Percentiles rank a stretch among this genome's conserved stretches.
phyloP scores from a whole-genome alignment of 2,797 vertebrate genomes.

The Lepidocolaptes lacrymiger region DNA sequence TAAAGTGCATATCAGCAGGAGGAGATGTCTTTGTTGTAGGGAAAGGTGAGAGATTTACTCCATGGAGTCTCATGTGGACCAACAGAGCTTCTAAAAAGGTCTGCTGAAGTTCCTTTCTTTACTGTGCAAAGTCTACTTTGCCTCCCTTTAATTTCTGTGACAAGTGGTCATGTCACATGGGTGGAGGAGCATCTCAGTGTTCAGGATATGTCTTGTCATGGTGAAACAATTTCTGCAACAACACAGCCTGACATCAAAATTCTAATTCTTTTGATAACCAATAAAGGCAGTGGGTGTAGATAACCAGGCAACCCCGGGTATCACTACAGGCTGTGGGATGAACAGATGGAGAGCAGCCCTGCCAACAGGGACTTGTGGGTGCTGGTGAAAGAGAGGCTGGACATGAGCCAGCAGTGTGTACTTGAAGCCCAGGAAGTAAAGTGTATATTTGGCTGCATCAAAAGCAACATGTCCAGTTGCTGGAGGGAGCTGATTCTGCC shows the following conservation, averaged over 20 bases:
- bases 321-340: not conserved
- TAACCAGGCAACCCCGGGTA: not conserved
- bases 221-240: not conserved
- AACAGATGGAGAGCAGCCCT: not conserved
- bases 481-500: rapidly evolving
- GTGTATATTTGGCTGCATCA: not conserved
- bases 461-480: not conserved
- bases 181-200: not conserved
- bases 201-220: not conserved
- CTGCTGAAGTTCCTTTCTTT: not conserved
- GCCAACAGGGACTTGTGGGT: not conserved
- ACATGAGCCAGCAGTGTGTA: too few relatives aligned
- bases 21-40: not conserved
- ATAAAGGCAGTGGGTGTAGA: not conserved
- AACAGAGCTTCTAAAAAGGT: not conserved
- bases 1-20: not conserved
- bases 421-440: not conserved
- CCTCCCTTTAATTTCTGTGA: not conserved
- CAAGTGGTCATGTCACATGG: not conserved
- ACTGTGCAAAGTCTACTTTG: not conserved
- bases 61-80: not conserved
- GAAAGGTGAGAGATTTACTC: not conserved
- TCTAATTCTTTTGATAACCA: not conserved
- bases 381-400: not conserved
- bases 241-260: not conserved